A percentile compares a stretch with the other conserved stretches of the same genome.
Evolutionary conservation across 2,113 vertebrate genomes (phyloP).

Genomic region (Corvus hawaiiensis): DNA sequence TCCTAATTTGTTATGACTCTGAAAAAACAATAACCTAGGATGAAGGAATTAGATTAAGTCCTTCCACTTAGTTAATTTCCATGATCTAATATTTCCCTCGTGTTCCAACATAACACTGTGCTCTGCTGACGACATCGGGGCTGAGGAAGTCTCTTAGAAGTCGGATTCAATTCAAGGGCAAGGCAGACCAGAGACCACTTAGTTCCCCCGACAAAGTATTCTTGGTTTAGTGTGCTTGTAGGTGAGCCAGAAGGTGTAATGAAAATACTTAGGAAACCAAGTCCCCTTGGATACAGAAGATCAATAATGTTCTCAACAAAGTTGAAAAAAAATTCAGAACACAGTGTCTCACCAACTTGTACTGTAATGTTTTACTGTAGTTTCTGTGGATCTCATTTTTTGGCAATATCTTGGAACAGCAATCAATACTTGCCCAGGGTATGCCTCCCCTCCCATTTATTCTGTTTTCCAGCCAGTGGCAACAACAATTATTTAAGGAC

Average conservation of each 20-base stretch:
- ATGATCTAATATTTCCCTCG: slow-evolving; percentile 29
- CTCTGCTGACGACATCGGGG: not conserved
- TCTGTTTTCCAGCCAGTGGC: not conserved
- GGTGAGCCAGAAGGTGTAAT: slow-evolving; percentile 9
- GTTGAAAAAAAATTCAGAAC: not conserved
- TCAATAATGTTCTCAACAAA: slow-evolving; percentile 26
- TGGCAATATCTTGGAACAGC: not conserved
- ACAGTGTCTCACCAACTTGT: not conserved
- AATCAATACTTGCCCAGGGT: not conserved
- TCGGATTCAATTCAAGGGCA: not conserved
- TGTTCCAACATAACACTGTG: slow-evolving; percentile 19
- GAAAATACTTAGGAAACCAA: not conserved
- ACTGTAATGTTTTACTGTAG: not conserved
- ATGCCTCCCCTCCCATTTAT: not conserved
- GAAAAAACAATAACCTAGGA: not conserved
- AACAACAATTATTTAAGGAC: not conserved
- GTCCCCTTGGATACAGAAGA: not conserved
- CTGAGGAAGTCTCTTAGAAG: slow-evolving; percentile 10
- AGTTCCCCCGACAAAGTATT: not conserved
- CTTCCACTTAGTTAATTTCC: slow-evolving; percentile 18
- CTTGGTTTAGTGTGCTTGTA: not conserved
- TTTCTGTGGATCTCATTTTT: not conserved
- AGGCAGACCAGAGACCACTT: slow-evolving; percentile 1
- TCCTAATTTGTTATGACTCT: not conserved
- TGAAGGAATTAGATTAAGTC: not conserved